Percentiles rank a stretch among this genome's conserved stretches.
phyloP scores from a whole-genome alignment of 2,797 vertebrate genomes.

The Pampus argenteus region DNA sequence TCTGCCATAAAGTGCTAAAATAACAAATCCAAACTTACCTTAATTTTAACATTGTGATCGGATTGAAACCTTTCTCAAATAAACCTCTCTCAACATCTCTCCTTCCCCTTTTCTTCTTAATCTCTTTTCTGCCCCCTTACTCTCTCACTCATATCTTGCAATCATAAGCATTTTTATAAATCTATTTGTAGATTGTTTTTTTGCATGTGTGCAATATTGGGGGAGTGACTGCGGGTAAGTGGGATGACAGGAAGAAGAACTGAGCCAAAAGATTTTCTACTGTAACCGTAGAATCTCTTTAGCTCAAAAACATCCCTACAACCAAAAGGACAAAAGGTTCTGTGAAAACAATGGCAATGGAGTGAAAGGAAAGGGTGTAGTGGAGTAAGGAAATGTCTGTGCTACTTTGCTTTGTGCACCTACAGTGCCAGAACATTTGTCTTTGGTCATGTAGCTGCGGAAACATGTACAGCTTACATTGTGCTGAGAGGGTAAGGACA shows the following conservation, averaged over 20 bases:
- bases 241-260: constrained; percentile 19
- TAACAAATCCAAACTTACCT: constrained; percentile 65
- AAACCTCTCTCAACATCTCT: constrained; percentile 33
- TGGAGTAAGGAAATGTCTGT: constrained; percentile 64
- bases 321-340: constrained; percentile 36
- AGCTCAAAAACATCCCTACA: not conserved
- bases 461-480: constrained; percentile 41
- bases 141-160: constrained; percentile 51
- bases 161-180: constrained; percentile 56
- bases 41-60: constrained; percentile 62
- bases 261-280: constrained; percentile 1
- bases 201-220: constrained; percentile 4
- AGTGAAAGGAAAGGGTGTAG: constrained; percentile 55
- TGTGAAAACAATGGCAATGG: constrained; percentile 63
- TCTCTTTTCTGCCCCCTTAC: constrained; percentile 38
- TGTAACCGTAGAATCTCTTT: not conserved
- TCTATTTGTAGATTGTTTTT: constrained; percentile 45
- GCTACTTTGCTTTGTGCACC: constrained; percentile 7
- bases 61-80: constrained; percentile 59
- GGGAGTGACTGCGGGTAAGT: not conserved
- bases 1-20: constrained; percentile 2
- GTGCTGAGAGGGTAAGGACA: constrained; percentile 34
- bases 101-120: constrained; percentile 62
- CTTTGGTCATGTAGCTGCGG: constrained; percentile 22
- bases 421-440: constrained; percentile 18